Evolutionary conservation across 2,113 vertebrate species (phyloP).

Genomic region (Spilogale gracilis): DNA sequence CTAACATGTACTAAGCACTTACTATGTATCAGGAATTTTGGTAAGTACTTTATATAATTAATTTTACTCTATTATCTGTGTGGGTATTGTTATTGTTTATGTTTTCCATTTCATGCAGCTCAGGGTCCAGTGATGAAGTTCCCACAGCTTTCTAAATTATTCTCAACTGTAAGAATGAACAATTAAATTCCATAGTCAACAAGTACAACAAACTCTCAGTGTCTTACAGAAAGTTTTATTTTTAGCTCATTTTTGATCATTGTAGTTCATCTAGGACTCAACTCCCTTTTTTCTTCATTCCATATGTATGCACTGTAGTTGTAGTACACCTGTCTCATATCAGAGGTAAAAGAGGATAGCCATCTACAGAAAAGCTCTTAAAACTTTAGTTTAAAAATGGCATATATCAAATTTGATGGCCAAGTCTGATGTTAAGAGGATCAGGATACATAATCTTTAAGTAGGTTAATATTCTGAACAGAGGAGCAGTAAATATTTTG

Average conservation of each 20-base stretch:
- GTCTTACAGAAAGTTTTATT: background rate
- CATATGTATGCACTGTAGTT: rapidly evolving
- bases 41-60: background rate
- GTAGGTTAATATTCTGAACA: background rate
- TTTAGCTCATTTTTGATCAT: background rate
- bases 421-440: background rate
- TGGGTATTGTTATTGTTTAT: background rate
- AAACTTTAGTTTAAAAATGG: background rate
- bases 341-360: background rate
- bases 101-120: background rate
- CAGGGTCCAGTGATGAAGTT: background rate
- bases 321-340: background rate
- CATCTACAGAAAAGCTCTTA: background rate
- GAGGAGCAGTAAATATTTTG: background rate
- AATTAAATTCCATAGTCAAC: background rate
- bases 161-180: background rate
- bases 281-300: background rate
- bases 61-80: background rate
- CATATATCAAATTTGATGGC: background rate
- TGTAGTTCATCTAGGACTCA: background rate
- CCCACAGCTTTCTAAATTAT: background rate
- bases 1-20: background rate
- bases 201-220: background rate
- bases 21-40: background rate
- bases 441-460: background rate